Evolutionary conservation across 2,888 invertebrate genomes (phyloP), one percentile per base, ranked within the genome.

Genomic region (Eupithecia insigniata): DNA sequence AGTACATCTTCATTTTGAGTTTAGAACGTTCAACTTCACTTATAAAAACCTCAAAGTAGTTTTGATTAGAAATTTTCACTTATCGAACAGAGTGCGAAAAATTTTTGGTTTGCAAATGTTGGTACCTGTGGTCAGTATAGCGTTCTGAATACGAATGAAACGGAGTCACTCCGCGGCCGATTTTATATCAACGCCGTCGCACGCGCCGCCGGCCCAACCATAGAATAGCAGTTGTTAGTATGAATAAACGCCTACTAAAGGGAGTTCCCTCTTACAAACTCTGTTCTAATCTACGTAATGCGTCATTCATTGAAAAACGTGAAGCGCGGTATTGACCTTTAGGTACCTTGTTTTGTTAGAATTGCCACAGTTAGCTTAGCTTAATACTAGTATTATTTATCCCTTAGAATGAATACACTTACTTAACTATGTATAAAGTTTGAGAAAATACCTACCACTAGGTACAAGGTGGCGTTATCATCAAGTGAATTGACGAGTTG

Each of bases 1-100:
- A 92, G 81, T 93, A 93, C 69, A 87, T 89, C 85, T 94, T 93
- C 93, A 94, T 94, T 72, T 79, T 73, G 66, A 68, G 73, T 73
- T 79, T 74, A 64, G 16, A 70, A 72, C 69, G 75, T 71, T 58
- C 34, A 67, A 69, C 14, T 64, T 36, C 22, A 34, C 62, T n/a
- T n/a, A 62, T n/a, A 32, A 62, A n/a, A 34, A 62, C 8, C 34
- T 34, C 10, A 8, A 34, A 34, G 14, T 14, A 39, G 22, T 64
- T 64, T 34, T 14, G 30, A 18, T 60, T 28, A 30, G 3, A 64
- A 64, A 7, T 28, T 61, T 72, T 73, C 74, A 68, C 30, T 66
- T 68, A 62, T 65, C n/a, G 51, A 68, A 70, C 22, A 66, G 73
- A 18, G 34, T 58, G 55, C 26, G 32, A 39, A 62, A 32, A 39